phyloP scores from a whole-genome alignment of 2,888 invertebrate species.

The Monopis laevigella region DNA sequence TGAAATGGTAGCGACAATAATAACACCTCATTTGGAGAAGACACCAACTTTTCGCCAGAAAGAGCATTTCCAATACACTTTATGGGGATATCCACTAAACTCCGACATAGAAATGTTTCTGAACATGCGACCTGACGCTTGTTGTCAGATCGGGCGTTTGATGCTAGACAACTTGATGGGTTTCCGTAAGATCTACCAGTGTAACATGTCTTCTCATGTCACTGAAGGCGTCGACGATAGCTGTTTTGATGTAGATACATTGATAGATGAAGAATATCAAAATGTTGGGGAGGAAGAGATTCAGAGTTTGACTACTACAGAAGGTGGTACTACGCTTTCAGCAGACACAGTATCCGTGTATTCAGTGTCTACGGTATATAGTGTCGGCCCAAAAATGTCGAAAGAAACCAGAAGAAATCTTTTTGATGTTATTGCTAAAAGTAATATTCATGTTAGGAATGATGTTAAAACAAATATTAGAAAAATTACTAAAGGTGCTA shows the following conservation, averaged over 20 bases:
- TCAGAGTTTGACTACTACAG: slow-evolving; percentile 42
- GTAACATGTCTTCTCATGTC: slow-evolving; percentile 31
- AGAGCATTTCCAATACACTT: slow-evolving; percentile 61
- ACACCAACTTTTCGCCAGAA: slow-evolving; percentile 59
- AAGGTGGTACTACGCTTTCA: slow-evolving; percentile 47
- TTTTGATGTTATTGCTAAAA: slow-evolving; percentile 53
- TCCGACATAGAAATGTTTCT: slow-evolving; percentile 67
- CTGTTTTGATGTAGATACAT: slow-evolving; percentile 44
- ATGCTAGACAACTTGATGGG: slow-evolving; percentile 64
- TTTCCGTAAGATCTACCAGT: slow-evolving; percentile 58
- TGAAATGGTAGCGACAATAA: slow-evolving; percentile 68
- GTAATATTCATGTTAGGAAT: slow-evolving; percentile 44
- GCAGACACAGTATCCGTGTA: slow-evolving; percentile 52
- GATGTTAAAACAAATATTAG: slow-evolving; percentile 51
- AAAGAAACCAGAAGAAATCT: slow-evolving; percentile 50
- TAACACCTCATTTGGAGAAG: slow-evolving; percentile 55
- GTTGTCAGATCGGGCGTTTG: slow-evolving; percentile 63
- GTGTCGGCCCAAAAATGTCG: slow-evolving; percentile 38
- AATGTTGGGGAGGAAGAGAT: slow-evolving; percentile 52
- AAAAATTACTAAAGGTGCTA: slow-evolving; percentile 55
- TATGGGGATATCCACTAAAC: slow-evolving; percentile 67
- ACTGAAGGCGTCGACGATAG: slow-evolving; percentile 48
- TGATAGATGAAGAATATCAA: slow-evolving; percentile 58
- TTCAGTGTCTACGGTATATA: slow-evolving; percentile 53
- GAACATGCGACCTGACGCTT: slow-evolving; percentile 66